Percentiles rank a stretch among this genome's conserved stretches.
Evolutionary conservation across 1,140 invertebrate genomes (phyloP).

Genomic region (Drosophila bifasciata): DNA sequence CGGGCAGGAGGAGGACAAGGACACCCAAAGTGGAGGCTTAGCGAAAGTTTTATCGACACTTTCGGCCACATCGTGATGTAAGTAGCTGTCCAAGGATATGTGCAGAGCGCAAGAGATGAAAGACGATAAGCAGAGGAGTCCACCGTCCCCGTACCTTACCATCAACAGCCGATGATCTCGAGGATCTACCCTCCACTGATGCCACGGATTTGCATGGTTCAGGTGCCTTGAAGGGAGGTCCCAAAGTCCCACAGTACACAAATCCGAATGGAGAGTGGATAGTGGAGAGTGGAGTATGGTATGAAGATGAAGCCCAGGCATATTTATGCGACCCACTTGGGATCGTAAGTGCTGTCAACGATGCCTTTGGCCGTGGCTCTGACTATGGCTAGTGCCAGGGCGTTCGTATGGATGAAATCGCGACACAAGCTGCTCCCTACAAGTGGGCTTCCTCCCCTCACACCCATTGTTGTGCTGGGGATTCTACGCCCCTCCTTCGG

Average conservation of each 20-base stretch:
- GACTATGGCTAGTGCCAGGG: background rate
- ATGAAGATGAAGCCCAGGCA: background rate
- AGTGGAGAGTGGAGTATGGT: background rate
- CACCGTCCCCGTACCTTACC: no score
- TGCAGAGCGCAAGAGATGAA: background rate
- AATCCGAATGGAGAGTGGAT: background rate
- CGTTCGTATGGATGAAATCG: background rate
- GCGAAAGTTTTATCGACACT: conserved; percentile 65
- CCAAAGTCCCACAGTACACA: background rate
- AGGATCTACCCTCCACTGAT: conserved; percentile 1
- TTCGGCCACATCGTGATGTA: conserved; percentile 29
- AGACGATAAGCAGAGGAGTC: background rate
- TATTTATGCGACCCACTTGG: conserved; percentile 35
- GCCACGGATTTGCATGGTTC: conserved; percentile 13
- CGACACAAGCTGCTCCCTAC: conserved; percentile 29
- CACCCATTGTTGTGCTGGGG: background rate
- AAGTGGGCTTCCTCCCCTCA: background rate
- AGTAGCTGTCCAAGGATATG: conserved; percentile 12
- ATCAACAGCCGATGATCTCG: conserved; percentile 14
- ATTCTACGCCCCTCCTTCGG: background rate
- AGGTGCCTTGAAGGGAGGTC: background rate
- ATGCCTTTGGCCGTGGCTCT: background rate
- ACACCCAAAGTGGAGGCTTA: conserved; percentile 50
- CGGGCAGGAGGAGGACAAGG: conserved; percentile 4
- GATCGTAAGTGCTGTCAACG: conserved; percentile 47